Evolutionary conservation across 2,888 invertebrate genomes (phyloP), one percentile per base, ranked within the genome.

Genomic region (Pegoplata infirma): DNA sequence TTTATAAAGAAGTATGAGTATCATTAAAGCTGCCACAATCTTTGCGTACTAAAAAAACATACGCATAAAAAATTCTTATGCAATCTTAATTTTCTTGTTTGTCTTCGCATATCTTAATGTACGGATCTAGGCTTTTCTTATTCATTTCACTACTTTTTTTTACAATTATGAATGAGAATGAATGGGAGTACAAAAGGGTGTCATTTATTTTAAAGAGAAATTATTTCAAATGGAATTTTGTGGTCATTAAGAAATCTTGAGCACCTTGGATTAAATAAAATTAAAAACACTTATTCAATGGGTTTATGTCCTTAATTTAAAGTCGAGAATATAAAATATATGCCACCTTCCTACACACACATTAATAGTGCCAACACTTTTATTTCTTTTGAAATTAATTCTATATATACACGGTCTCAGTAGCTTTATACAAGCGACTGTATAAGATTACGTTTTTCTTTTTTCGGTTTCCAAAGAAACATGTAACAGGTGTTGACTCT

Each of bases 401-500:
- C 28, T 63, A 16, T 63, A n/a, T n/a, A 19, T 63, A 21, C 63
- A 63, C 21, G 19, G 32, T 21, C 49, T 63, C 19, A 49, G 63
- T 8, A 16, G 6, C 7, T 47, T 59, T 46, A 47, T 0, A 61
- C 25, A 28, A 8, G 17, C n/a, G n/a, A n/a, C n/a, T n/a, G n/a
- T n/a, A n/a, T n/a, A n/a, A n/a, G 5, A 5, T 51, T 10, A 2
- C 32, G 17, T 10, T 5, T 16, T 40, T 17, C 0, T 14, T 32
- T 21, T 14, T 21, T 16, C 19, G n/a, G n/a, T n/a, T n/a, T n/a
- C 14, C 4, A 23, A 51, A 44, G 10, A 23, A 53, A 25, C 10
- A 21, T 67, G 67, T 67, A 67, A 67, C 67, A 67, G 67, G 67
- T 67, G 67, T 56, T 56, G 46, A 56, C 32, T 56, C 32, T 46